Conservation (phyloP, 2,888 invertebrate genomes). For the Apamea sordens region DNA sequence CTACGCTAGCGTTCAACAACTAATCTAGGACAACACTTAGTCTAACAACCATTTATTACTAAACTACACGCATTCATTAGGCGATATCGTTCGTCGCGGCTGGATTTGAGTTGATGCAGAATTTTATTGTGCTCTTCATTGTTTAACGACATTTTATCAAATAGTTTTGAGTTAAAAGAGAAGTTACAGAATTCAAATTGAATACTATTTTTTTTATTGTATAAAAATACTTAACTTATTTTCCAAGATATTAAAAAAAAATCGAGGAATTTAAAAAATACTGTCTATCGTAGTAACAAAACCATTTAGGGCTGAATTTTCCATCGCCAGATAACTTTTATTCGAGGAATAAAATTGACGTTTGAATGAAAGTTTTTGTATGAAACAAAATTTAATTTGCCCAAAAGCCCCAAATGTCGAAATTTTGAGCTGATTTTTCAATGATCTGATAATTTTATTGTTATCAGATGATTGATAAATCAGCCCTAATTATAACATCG, state of each 20-base stretch:
- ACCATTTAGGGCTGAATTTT: too few species aligned
- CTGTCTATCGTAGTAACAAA: neutral
- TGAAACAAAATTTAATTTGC: too few species aligned
- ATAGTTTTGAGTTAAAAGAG: neutral
- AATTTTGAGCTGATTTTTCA: too few species aligned
- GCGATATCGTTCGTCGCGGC: slow-evolving; percentile 31
- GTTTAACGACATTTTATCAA: neutral
- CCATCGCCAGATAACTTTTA: too few species aligned
- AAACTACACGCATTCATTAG: slow-evolving; percentile 54
- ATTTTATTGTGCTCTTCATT: slow-evolving; percentile 11
- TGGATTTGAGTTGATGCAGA: slow-evolving; percentile 38
- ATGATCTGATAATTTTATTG: too few species aligned
- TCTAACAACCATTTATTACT: slow-evolving; percentile 62
- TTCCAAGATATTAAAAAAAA: neutral
- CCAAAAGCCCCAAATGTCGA: too few species aligned
- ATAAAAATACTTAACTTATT: neutral
- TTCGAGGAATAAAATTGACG: too few species aligned
- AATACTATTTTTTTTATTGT: neutral
- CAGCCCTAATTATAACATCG: neutral
- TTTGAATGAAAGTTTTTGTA: too few species aligned
- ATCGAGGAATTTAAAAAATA: neutral
- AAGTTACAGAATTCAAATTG: neutral
- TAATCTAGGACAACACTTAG: slow-evolving; percentile 75
- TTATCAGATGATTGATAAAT: too few species aligned
- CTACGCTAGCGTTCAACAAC: slow-evolving; percentile 81